Conservation (phyloP, 2,113 vertebrate genomes). For the Steatornis caripensis region DNA sequence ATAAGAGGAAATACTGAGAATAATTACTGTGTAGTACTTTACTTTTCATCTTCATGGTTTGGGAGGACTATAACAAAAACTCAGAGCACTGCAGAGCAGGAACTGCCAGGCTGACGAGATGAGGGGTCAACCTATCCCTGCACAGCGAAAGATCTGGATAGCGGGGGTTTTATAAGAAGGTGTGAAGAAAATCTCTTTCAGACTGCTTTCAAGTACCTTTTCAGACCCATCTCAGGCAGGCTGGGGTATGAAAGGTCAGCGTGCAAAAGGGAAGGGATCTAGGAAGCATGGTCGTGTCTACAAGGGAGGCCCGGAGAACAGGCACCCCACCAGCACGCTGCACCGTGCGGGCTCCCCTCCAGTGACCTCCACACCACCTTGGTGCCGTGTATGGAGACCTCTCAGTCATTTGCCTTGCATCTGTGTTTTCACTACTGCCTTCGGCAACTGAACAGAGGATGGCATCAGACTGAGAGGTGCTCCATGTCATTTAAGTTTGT, state of each 20-base stretch:
- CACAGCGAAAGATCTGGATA: background rate
- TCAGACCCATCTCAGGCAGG: background rate
- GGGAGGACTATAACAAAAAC: background rate
- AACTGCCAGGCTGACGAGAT: background rate
- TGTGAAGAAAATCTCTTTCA: background rate
- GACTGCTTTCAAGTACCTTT: background rate
- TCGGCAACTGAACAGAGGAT: background rate
- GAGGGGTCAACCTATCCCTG: background rate
- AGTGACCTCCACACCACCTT: rapidly evolving
- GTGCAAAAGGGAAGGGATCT: background rate
- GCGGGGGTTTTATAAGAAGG: background rate
- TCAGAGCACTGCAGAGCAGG: background rate
- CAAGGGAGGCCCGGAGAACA: background rate
- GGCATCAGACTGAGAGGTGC: background rate
- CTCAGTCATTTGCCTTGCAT: background rate
- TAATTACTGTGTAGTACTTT: background rate
- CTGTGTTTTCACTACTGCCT: background rate
- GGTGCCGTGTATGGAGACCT: rapidly evolving
- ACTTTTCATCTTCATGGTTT: background rate
- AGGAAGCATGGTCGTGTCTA: background rate
- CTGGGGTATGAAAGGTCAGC: background rate
- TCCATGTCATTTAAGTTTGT: background rate
- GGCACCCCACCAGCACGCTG: background rate
- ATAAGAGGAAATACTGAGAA: background rate
- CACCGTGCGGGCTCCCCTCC: background rate